These are phyloP conservation scores for Pungitius pungitius DNA, from an alignment of 2,113 vertebrate species.

Conservation along the genomic window DNA sequence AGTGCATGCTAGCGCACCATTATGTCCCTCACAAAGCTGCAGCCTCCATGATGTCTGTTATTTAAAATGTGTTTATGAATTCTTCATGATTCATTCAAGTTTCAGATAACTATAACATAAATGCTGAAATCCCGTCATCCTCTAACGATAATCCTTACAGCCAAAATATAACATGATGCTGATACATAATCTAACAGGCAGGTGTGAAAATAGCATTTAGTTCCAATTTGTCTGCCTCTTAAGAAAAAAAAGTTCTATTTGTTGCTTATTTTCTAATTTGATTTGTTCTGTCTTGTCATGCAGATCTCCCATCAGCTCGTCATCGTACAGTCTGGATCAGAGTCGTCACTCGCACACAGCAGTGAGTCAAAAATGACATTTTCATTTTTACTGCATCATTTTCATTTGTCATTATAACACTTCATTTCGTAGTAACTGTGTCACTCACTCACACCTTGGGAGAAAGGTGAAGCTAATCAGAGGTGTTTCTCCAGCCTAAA, in stretches of 20 bases:
- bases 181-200: background rate
- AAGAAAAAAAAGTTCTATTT: background rate
- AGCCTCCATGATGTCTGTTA: background rate
- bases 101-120: background rate
- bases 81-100: constrained; percentile 1
- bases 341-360: constrained; percentile 52
- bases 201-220: background rate
- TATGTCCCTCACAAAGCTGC: background rate
- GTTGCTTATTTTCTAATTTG: background rate
- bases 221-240: background rate
- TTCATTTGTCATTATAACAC: background rate
- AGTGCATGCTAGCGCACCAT: background rate
- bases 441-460: background rate
- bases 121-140: constrained; percentile 11
- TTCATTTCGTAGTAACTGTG: background rate
- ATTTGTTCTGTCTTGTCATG: constrained; percentile 1
- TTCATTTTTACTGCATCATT: background rate
- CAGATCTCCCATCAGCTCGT: constrained; percentile 73
- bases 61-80: constrained; percentile 21
- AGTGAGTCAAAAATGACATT: constrained; percentile 60
- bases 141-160: background rate
- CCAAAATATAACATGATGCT: background rate
- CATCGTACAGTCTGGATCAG: constrained; percentile 72
- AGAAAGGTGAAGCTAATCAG: background rate
- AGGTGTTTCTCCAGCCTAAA: background rate